Evolutionary conservation across 30 jellyfish, hydroid and myxozoan genomes (phyloP), one percentile per base, ranked within the genome.

Genomic region (Calvadosia cruxmelitensis): DNA sequence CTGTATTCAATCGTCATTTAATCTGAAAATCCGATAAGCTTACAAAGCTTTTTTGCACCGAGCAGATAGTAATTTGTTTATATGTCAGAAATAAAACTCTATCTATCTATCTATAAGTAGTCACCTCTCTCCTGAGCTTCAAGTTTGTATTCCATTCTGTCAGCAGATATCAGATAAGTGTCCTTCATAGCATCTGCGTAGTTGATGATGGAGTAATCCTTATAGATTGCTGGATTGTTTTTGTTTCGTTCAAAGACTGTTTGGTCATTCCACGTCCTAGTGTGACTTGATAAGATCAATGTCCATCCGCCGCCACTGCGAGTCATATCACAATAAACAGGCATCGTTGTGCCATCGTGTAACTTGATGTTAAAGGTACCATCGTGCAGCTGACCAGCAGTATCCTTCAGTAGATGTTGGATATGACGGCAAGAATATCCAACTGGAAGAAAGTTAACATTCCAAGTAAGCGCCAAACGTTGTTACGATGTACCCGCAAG

Each of bases 231-330:
- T 35, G 95, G 95, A 1, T 72, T 65, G 68, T 76, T 63, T 24
- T 27, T 64, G 34, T 89, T 89, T 66, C 98, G 32, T 52, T 51
- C 78, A 68, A 67, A 69, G 75, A 89, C 76, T 16, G 70, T 84
- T 20, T 81, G 25, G 31, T 85, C 20, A 0, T 78, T 81, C 98
- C 98, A 89, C 48, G 79, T 57, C 34, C 77, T 82, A 30, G 91
- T 51, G 29, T 71, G 82, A 53, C 86, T 62, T 33, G 98, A 50
- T 0, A 89, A 91, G 68, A 89, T 71, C 31, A 89, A 81, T 0
- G 98, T 89, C 98, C 98, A 89, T 2, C 98, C 98, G n/a, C 98
- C 98, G 0, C 98, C 98, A 50, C 77, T 66, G 26, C 93, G 74
- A 29, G 93, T 75, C 97, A 88, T 88, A 63, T 88, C 98, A 65